Conservation (phyloP, 2,113 vertebrate species). For the Odontophorus gujanensis region DNA sequence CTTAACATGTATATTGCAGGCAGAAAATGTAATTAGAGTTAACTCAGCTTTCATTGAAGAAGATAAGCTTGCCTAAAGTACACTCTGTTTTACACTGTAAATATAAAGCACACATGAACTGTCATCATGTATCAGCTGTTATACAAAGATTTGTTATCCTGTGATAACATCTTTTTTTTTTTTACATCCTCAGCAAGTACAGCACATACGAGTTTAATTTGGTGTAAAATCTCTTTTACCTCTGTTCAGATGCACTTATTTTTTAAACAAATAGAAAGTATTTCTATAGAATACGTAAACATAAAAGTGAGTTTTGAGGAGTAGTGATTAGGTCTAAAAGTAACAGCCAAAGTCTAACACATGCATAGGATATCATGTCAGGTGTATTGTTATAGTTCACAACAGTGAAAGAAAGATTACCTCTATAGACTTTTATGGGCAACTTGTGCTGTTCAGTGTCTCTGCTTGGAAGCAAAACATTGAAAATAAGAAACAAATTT, state of each 20-base stretch:
- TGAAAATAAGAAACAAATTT: background rate
- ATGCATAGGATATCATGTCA: background rate
- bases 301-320: background rate
- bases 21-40: background rate
- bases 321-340: background rate
- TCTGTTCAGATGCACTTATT: background rate
- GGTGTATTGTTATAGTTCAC: background rate
- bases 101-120: background rate
- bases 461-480: background rate
- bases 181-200: background rate
- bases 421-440: background rate
- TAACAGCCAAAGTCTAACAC: background rate
- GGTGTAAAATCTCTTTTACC: background rate
- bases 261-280: background rate
- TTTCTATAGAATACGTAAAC: background rate
- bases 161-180: background rate
- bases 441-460: background rate
- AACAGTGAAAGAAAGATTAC: background rate
- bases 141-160: background rate
- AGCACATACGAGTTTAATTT: background rate
- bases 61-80: background rate
- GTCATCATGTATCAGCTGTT: background rate
- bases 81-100: background rate
- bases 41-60: background rate
- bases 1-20: background rate